These are phyloP conservation scores for Dasyprocta punctata DNA, from an alignment of 2,113 vertebrate species.

Conservation along the genomic window DNA sequence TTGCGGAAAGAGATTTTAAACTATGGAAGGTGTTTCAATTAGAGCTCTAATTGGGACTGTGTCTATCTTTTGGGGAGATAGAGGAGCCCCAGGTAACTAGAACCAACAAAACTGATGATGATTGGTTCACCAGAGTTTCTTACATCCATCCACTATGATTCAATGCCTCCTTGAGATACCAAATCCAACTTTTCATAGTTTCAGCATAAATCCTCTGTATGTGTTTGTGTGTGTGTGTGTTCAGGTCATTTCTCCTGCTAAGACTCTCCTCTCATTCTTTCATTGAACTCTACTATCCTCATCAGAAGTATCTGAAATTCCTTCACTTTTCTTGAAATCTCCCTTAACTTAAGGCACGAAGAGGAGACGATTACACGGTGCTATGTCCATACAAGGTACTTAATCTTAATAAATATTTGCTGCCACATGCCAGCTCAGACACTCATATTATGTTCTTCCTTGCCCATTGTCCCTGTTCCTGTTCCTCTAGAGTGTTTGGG, in stretches of 20 bases:
- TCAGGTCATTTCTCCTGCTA: not conserved
- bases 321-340: not conserved
- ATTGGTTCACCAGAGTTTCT: not conserved
- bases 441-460: slow-evolving; percentile 2
- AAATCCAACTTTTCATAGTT: not conserved
- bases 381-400: not conserved
- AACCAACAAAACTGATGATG: not conserved
- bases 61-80: not conserved
- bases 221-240: not conserved
- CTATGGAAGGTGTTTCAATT: not conserved
- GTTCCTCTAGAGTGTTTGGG: not conserved
- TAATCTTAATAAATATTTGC: slow-evolving; percentile 49
- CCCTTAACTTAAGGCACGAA: not conserved
- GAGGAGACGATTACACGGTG: not conserved
- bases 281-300: not conserved
- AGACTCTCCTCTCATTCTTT: not conserved
- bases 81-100: not conserved
- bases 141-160: not conserved
- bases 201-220: not conserved
- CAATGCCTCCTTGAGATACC: not conserved
- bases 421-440: not conserved
- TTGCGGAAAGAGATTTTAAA: not conserved
- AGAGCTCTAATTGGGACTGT: not conserved
- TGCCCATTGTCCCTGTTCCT: slow-evolving; percentile 21
- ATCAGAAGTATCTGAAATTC: not conserved